These are phyloP conservation scores for Hucho hucho DNA, from an alignment of 2,113 vertebrate genomes.

Conservation along the genomic window DNA sequence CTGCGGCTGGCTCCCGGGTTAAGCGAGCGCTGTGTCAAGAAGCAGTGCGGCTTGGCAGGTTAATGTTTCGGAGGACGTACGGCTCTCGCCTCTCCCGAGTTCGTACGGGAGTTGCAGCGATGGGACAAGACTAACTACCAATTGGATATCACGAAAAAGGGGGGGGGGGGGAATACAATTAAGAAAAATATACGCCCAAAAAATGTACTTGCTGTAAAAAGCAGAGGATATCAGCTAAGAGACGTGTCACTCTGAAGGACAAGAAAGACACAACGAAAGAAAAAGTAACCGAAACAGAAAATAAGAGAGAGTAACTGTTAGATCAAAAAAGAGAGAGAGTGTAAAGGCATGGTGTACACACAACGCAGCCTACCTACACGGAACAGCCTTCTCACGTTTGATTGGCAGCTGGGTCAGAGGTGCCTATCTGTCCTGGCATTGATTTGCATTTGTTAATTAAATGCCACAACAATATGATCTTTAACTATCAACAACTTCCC, in stretches of 20 bases:
- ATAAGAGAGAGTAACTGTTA: neutral
- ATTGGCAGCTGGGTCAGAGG: conserved; percentile 69
- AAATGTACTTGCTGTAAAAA: too few species aligned
- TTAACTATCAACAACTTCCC: conserved; percentile 65
- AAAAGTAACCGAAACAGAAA: neutral
- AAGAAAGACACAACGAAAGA: neutral
- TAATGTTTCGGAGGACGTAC: too few species aligned
- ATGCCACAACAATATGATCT: conserved; percentile 77
- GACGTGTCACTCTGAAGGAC: neutral
- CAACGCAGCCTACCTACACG: too few species aligned
- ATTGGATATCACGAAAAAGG: too few species aligned
- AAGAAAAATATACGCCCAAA: too few species aligned
- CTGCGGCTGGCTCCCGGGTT: too few species aligned
- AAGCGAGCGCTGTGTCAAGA: too few species aligned
- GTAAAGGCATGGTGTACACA: conserved; percentile 3
- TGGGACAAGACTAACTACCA: too few species aligned
- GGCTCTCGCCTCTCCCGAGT: too few species aligned
- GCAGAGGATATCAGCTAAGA: neutral
- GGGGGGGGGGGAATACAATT: too few species aligned
- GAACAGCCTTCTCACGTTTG: conserved; percentile 47
- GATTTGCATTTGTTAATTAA: conserved; percentile 79
- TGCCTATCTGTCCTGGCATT: conserved; percentile 61
- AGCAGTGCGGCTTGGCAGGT: too few species aligned
- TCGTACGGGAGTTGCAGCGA: too few species aligned
- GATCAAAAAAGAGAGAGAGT: conserved; percentile 10